These are phyloP conservation scores for Nemotelus nigrinus DNA, from an alignment of 2,888 invertebrate genomes.

Conservation along the genomic window DNA sequence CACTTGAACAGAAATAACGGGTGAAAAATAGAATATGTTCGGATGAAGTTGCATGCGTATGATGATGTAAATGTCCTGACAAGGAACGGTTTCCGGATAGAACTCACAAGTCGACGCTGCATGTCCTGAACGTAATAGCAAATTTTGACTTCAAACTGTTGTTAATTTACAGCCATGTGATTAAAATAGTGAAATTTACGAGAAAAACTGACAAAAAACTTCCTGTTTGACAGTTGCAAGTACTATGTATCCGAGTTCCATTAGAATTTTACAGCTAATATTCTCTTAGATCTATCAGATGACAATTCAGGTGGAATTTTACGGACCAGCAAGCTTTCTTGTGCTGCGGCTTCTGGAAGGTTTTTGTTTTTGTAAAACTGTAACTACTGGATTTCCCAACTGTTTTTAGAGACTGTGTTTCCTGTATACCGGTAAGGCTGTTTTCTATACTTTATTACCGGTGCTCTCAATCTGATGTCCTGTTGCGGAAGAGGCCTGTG, in stretches of 20 bases:
- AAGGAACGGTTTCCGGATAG: background rate
- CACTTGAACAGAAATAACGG: slow-evolving; percentile 32
- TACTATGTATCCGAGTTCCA: no score
- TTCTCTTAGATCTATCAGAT: background rate
- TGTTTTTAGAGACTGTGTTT: background rate
- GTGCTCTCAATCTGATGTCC: no score
- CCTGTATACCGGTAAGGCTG: no score
- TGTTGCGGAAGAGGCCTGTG: no score
- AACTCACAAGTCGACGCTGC: background rate
- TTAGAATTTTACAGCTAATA: no score
- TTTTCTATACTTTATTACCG: no score
- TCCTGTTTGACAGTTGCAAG: no score
- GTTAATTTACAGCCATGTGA: background rate
- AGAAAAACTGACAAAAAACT: background rate
- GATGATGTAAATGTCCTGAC: no score
- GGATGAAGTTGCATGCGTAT: no score
- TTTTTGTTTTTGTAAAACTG: no score
- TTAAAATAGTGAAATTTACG: background rate
- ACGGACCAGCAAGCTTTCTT: background rate
- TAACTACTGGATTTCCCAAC: background rate
- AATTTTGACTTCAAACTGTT: background rate
- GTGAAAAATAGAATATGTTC: background rate
- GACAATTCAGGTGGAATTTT: slow-evolving; percentile 11
- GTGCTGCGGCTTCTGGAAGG: no score
- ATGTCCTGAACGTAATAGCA: background rate